Conservation (phyloP, 2,888 invertebrate genomes). For the Hirudinaria manillensis region DNA sequence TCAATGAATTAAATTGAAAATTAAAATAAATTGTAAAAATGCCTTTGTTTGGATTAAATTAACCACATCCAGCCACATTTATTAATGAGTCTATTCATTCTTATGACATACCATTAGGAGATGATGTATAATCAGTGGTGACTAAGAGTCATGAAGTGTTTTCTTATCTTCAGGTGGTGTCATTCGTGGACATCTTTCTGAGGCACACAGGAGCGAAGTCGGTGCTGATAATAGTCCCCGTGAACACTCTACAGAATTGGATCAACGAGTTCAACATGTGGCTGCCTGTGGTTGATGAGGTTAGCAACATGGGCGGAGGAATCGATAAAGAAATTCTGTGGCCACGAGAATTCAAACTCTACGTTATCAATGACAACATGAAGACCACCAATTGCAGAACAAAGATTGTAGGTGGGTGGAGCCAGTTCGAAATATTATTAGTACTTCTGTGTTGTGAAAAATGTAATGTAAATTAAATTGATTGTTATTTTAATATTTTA, state of each 20-base stretch:
- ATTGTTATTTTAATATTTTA: neutral
- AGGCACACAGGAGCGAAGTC: slow-evolving; percentile 79
- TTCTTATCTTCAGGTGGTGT: slow-evolving; percentile 62
- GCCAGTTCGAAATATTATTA: neutral
- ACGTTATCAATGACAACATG: slow-evolving; percentile 84
- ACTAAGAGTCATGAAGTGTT: too few species aligned
- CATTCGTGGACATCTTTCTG: slow-evolving; percentile 91
- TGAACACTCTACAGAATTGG: slow-evolving; percentile 98
- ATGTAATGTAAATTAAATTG: neutral
- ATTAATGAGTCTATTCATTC: too few species aligned
- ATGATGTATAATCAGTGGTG: too few species aligned
- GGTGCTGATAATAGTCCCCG: slow-evolving; percentile 92
- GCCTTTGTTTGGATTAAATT: too few species aligned
- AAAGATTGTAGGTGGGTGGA: slow-evolving; percentile 61
- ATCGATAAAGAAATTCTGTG: slow-evolving; percentile 49
- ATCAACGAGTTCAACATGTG: slow-evolving; percentile 94
- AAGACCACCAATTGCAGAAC: slow-evolving; percentile 82
- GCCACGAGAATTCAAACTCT: slow-evolving; percentile 76
- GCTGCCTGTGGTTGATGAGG: slow-evolving; percentile 63
- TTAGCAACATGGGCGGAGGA: slow-evolving; percentile 15
- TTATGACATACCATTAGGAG: too few species aligned
- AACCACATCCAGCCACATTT: too few species aligned
- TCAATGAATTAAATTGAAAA: too few species aligned
- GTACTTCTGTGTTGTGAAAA: neutral
- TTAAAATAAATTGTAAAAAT: too few species aligned